Base-by-base conservation (phyloP, 2,113 vertebrate species). In the Eulacestoma nigropectus region DNA sequence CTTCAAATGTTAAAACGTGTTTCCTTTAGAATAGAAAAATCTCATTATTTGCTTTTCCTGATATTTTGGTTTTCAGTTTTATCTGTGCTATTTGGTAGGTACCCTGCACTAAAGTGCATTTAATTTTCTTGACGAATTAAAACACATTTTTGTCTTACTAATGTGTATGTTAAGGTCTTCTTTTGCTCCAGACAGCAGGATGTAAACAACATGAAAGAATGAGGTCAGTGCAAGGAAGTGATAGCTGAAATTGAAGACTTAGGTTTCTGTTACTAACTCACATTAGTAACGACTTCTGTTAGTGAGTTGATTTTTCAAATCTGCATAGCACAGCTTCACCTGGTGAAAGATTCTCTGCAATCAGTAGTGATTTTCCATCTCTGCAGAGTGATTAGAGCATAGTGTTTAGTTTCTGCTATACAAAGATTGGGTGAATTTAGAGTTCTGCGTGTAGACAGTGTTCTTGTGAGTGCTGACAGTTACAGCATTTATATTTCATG, bases 161-260 rank as follows among this genome's bases (percentile, higher is more conserved):
- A 72, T 56, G 10, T 80, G 27, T 76, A 63, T 47, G 12, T 87
- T 85, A 74, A 83, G 53, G 41, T 90, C 23, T 68, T 35, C 50
- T 56, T 69, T 85, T 65, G 60, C 75, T 91, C 35, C 32, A 65
- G 46, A 67, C 29, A 63, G 55, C 59, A 87, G 16, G 42, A 64
- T 75, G 77, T 89, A 95, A 96, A 87, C 56, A 91, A 13, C 21
- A 29, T 93, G 42, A 93, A 95, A 93, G 55, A 93, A 90, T 59
- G 68, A 85, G 63, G 35, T 83, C 70, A 35, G 42, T 92, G 62
- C 64, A 83, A 65, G 59, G 67, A 88, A 93, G 55, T 39, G 8
- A 56, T 82, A 90, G 37, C 42, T 90, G 59, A 65, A 65, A 62
- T 25, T 49, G 33, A 70, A 82, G 75, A 39, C 49, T 69, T 47